phyloP scores from a whole-genome alignment of 2,888 invertebrate species.

The Athetis lepigone region DNA sequence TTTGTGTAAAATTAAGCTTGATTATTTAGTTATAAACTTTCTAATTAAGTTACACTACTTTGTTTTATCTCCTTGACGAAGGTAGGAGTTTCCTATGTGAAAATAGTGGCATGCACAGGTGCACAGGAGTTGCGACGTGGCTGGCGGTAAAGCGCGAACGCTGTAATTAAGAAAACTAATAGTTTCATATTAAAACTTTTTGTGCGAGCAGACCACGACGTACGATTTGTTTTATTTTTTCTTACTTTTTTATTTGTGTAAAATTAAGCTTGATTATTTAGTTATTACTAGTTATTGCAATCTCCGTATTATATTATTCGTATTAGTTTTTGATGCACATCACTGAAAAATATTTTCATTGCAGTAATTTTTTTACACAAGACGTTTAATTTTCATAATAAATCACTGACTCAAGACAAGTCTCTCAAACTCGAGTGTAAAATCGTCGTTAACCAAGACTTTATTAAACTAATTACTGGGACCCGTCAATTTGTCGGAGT shows the following conservation, averaged over 20 bases:
- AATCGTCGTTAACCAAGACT: constrained; percentile 44
- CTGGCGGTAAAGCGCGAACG: constrained; percentile 13
- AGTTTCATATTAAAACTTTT: constrained; percentile 32
- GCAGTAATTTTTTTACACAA: too few relatives aligned
- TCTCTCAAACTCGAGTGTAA: constrained; percentile 33
- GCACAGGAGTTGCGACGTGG: constrained; percentile 29
- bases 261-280: not conserved
- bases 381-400: constrained; percentile 7
- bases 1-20: not conserved
- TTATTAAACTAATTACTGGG: constrained; percentile 50
- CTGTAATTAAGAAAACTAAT: constrained; percentile 47
- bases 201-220: not conserved
- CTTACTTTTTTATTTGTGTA: not conserved
- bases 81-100: constrained; percentile 32
- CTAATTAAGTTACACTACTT: constrained; percentile 62
- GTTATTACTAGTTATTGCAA: too few relatives aligned
- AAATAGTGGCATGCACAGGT: constrained; percentile 50
- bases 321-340: too few relatives aligned
- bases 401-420: constrained; percentile 17
- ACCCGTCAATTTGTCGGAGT: constrained; percentile 48
- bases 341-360: too few relatives aligned
- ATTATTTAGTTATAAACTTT: not conserved
- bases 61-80: constrained; percentile 54
- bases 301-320: too few relatives aligned
- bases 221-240: not conserved